Evolutionary conservation across 2,888 invertebrate genomes (phyloP).

Genomic region (Erynnis tages): DNA sequence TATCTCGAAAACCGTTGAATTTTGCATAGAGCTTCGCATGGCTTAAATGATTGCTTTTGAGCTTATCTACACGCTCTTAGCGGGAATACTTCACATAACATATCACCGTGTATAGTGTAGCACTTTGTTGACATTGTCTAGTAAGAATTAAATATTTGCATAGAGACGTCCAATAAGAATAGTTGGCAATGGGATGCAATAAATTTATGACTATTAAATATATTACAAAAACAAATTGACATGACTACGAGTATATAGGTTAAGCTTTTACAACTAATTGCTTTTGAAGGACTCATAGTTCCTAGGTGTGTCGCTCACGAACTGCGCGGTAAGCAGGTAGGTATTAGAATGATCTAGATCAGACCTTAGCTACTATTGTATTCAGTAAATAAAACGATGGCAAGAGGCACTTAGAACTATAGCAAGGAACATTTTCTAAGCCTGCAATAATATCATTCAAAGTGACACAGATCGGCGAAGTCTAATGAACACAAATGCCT

Average conservation of each 20-base stretch:
- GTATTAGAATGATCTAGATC: constrained; percentile 24
- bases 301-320: constrained; percentile 74
- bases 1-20: no score
- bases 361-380: constrained; percentile 20
- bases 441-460: neutral
- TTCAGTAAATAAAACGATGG: constrained; percentile 22
- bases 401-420: constrained; percentile 13
- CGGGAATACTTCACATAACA: no score
- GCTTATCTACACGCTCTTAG: no score
- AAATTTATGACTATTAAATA: constrained; percentile 55
- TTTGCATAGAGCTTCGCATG: no score
- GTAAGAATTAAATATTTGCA: neutral
- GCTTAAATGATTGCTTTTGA: no score
- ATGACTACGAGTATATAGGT: constrained; percentile 51
- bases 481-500: neutral
- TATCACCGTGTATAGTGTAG: no score
- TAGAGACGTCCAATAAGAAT: constrained; percentile 34
- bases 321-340: constrained; percentile 30
- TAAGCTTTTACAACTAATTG: constrained; percentile 49
- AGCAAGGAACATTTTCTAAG: constrained; percentile 8
- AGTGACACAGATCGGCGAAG: neutral
- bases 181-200: constrained; percentile 48
- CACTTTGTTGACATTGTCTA: neutral
- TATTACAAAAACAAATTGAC: constrained; percentile 69
- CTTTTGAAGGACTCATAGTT: constrained; percentile 61